A percentile compares a stretch with the other conserved stretches of the same genome.
Conservation (phyloP, 2,888 invertebrate genomes). For the Rhogogaster chlorosoma region DNA sequence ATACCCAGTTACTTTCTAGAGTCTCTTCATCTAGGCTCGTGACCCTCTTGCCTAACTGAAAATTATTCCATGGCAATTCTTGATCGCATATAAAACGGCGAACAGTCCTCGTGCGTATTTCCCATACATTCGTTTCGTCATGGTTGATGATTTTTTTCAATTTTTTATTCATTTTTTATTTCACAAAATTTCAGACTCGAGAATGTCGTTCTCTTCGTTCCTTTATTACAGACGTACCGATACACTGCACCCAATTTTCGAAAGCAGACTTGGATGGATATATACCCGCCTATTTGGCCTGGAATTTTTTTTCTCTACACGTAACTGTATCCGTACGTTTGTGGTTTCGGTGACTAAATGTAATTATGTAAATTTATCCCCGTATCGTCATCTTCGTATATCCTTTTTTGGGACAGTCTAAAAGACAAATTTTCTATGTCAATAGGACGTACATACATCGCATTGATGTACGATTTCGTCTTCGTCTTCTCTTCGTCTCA, state of each 20-base stretch:
- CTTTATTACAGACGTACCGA: background rate
- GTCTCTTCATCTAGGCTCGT: conserved; percentile 18
- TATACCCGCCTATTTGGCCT: background rate
- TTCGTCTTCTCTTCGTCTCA: no score
- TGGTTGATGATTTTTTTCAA: background rate
- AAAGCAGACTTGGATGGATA: background rate
- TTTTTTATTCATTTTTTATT: background rate
- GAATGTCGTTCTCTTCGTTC: background rate
- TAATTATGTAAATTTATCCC: conserved; percentile 4
- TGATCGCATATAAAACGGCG: background rate
- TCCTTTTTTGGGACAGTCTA: background rate
- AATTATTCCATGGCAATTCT: background rate
- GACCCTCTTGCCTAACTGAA: conserved; percentile 23
- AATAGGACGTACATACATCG: background rate
- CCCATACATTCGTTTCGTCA: background rate
- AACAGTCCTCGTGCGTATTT: background rate
- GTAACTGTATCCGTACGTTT: background rate
- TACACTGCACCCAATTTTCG: background rate
- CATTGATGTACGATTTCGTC: background rate
- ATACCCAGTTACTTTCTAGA: conserved; percentile 4
- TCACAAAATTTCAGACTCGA: background rate
- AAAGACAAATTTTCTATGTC: conserved; percentile 34
- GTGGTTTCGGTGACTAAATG: background rate
- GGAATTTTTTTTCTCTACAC: background rate
- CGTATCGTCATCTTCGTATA: background rate